Base-by-base conservation (phyloP, 1,140 invertebrate genomes). In the Drosophila eugracilis region DNA sequence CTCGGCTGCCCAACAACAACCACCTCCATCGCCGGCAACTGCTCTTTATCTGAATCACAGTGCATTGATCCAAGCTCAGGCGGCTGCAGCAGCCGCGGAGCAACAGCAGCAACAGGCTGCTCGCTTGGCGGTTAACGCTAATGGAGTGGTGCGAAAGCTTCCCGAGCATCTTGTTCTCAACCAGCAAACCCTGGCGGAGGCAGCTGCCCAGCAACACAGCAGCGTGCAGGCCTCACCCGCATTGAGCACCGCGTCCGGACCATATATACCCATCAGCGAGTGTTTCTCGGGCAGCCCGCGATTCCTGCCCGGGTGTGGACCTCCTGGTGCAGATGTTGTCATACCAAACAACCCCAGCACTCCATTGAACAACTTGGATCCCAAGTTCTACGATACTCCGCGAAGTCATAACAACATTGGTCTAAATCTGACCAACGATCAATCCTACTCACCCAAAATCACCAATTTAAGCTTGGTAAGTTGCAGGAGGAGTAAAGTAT, bases 261-360 rank as follows among this genome's bases (percentile, higher is more conserved):
- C 95, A 0, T 97, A 97, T 78, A 96, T 96, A 92, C 94, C 95
- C 21, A 95, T 97, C 71, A 97, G 96, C 57, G 97, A 98, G 91
- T 98, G 97, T 91, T 96, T 96, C 67, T 97, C 97, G 52, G 98
- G 97, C 39, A 94, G 93, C 62, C 94, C 94, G 7, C 84, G 84
- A 22, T 76, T 91, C 14, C 53, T 90, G 45, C 52, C 70, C 22
- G 66, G 55, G 17, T 57, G 59, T 32, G 67, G 41, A 2, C 1
- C 12, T 15, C 34, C 55, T 7, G 45, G 45, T 5, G 3, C 21
- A 30, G 48, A 73, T 26, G 14, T 52, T 22, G 47, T 22, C 41
- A 70, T 79, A 49, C 65, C 60, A n/a, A 58, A 72, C 50, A 86
- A 89, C 74, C 83, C 86, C 6, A 66, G 71, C 12, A 90, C 90